A percentile compares a stretch with the other conserved stretches of the same genome.
phyloP scores from a whole-genome alignment of 2,888 invertebrate genomes.

The Melieria omissa region DNA sequence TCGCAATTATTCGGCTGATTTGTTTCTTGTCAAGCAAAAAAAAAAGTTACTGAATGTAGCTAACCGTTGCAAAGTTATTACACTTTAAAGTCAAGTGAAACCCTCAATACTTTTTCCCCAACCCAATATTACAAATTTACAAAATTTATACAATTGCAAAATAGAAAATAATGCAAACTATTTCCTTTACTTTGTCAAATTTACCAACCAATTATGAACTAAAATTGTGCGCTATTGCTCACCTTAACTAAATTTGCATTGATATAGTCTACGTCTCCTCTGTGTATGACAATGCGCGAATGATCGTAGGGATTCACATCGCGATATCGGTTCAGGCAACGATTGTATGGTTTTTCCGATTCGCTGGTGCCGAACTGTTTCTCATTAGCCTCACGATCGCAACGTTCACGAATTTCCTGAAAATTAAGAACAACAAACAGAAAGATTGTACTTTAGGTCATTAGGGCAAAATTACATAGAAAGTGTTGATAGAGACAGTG shows the following conservation, averaged over 20 bases:
- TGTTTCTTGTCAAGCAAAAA: too few relatives aligned
- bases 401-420: slow-evolving; percentile 80
- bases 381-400: slow-evolving; percentile 72
- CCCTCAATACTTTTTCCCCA: too few relatives aligned
- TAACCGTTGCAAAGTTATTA: too few relatives aligned
- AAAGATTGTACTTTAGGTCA: not conserved
- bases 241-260: slow-evolving; percentile 93
- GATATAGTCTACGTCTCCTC: slow-evolving; percentile 86
- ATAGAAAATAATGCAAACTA: too few relatives aligned
- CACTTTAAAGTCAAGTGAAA: too few relatives aligned
- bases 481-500: slow-evolving; percentile 33
- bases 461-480: not conserved
- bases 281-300: slow-evolving; percentile 82
- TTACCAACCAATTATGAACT: not conserved
- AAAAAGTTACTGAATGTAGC: too few relatives aligned
- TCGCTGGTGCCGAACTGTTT: slow-evolving; percentile 68
- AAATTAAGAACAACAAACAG: slow-evolving; percentile 25
- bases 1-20: too few relatives aligned
- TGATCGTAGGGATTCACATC: slow-evolving; percentile 98
- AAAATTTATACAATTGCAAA: too few relatives aligned
- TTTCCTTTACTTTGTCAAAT: not conserved
- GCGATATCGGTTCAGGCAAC: slow-evolving; percentile 88
- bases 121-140: too few relatives aligned
- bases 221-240: slow-evolving; percentile 51
- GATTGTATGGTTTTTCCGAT: slow-evolving; percentile 63